Percentiles rank a stretch among this genome's conserved stretches.
phyloP scores from a whole-genome alignment of 92 coral and sea anemone species.

The Porites cylindrica region DNA sequence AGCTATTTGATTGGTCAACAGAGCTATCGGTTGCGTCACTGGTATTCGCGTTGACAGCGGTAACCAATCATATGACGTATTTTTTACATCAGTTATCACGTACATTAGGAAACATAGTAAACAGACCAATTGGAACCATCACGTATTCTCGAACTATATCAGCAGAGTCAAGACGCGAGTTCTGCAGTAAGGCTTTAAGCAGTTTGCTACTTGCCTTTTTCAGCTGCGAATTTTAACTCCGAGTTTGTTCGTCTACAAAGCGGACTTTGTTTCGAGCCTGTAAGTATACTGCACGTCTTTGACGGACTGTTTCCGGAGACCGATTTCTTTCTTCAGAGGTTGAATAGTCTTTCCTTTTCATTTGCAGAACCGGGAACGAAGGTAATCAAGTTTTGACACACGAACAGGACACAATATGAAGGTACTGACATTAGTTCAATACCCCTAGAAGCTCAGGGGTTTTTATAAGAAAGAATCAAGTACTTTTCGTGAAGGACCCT shows the following conservation, averaged over 20 bases:
- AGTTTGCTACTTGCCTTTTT: background rate
- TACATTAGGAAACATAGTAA: slow-evolving; percentile 27
- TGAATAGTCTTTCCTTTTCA: background rate
- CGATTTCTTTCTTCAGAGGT: background rate
- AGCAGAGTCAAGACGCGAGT: background rate
- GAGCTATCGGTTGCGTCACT: slow-evolving; percentile 14
- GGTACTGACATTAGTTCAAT: background rate
- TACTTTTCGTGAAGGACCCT: background rate
- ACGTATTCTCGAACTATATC: slow-evolving; percentile 28
- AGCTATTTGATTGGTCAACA: slow-evolving; percentile 16
- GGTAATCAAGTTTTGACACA: background rate
- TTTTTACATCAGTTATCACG: slow-evolving; percentile 27
- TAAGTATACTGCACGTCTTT: background rate
- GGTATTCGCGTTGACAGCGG: background rate
- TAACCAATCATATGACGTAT: slow-evolving; percentile 25
- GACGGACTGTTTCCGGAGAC: background rate
- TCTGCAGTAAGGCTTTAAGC: background rate
- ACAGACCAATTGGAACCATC: slow-evolving; percentile 14
- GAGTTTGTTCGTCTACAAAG: slow-evolving; percentile 17
- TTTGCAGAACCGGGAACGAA: background rate
- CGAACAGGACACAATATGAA: background rate
- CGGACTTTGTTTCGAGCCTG: slow-evolving; percentile 7
- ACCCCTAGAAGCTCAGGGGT: background rate
- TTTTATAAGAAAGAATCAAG: background rate
- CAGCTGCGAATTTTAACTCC: slow-evolving; percentile 1